Percentiles rank a stretch among this genome's conserved stretches.
phyloP scores from a whole-genome alignment of 2,113 vertebrate species.

The Protobothrops mucrosquamatus region DNA sequence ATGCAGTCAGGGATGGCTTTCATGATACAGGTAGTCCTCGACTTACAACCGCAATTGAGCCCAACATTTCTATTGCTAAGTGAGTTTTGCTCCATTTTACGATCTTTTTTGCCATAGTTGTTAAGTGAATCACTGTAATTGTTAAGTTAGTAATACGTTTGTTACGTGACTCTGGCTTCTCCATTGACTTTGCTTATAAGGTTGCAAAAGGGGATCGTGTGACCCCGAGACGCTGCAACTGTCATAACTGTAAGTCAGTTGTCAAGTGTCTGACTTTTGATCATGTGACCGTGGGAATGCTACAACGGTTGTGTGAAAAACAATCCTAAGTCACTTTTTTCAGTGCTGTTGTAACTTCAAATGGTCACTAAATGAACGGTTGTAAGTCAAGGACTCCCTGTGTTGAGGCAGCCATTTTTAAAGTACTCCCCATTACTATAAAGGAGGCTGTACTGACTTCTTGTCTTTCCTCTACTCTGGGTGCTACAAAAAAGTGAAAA shows the following conservation, averaged over 20 bases:
- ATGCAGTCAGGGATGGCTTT: no score
- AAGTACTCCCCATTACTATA: no score
- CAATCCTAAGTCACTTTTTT: neutral
- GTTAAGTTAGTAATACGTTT: neutral
- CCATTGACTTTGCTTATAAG: neutral
- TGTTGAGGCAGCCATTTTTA: no score
- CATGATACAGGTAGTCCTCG: no score
- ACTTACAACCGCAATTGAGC: neutral
- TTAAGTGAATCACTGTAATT: neutral
- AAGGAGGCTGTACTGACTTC: no score
- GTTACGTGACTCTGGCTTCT: neutral
- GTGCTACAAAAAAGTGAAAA: no score
- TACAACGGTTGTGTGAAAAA: neutral
- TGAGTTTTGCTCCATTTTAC: neutral
- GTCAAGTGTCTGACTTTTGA: neutral
- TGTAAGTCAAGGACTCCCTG: neutral
- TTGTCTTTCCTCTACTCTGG: no score
- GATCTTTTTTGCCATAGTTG: no score
- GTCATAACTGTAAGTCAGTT: neutral
- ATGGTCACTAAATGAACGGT: neutral
- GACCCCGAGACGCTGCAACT: neutral
- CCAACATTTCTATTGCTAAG: neutral
- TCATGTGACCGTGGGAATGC: neutral
- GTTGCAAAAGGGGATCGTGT: neutral
- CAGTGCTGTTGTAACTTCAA: neutral